Conservation (phyloP, 2,888 invertebrate species). For the Drosophila falleni region DNA sequence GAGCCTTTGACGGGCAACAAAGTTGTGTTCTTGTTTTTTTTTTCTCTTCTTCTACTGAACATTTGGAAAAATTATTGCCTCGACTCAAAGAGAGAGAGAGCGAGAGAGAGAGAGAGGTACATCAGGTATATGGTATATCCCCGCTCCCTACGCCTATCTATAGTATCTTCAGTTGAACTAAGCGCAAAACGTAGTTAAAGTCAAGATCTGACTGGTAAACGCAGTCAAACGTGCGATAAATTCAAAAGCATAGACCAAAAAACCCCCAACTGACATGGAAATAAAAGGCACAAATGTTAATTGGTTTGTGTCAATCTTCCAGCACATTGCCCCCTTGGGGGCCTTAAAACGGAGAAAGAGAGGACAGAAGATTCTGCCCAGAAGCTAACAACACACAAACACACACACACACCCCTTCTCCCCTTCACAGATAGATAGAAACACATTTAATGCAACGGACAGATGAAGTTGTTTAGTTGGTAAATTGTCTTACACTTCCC, state of each 20-base stretch:
- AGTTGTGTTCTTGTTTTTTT: slow-evolving; percentile 61
- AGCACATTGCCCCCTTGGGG: slow-evolving; percentile 58
- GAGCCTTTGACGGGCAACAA: slow-evolving; percentile 71
- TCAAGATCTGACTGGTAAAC: slow-evolving; percentile 82
- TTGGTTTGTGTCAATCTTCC: slow-evolving; percentile 83
- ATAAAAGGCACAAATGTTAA: slow-evolving; percentile 83
- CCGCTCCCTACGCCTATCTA: slow-evolving; percentile 2
- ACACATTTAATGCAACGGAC: slow-evolving; percentile 67
- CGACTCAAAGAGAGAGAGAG: background rate
- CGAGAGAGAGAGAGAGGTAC: background rate
- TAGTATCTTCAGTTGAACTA: slow-evolving; percentile 46
- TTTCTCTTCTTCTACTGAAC: slow-evolving; percentile 39
- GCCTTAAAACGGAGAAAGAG: slow-evolving; percentile 31
- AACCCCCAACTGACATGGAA: slow-evolving; percentile 62
- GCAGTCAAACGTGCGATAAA: slow-evolving; percentile 84
- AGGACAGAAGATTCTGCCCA: slow-evolving; percentile 30
- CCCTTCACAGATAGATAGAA: slow-evolving; percentile 56
- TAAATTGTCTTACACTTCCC: slow-evolving; percentile 68
- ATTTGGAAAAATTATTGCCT: slow-evolving; percentile 55
- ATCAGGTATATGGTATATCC: slow-evolving; percentile 15
- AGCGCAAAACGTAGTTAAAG: slow-evolving; percentile 82
- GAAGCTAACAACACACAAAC: slow-evolving; percentile 23
- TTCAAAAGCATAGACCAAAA: slow-evolving; percentile 71
- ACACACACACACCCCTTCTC: slow-evolving; percentile 3
- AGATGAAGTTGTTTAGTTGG: slow-evolving; percentile 80